phyloP scores from a whole-genome alignment of 2,888 invertebrate genomes.

The Atrina japonica region DNA sequence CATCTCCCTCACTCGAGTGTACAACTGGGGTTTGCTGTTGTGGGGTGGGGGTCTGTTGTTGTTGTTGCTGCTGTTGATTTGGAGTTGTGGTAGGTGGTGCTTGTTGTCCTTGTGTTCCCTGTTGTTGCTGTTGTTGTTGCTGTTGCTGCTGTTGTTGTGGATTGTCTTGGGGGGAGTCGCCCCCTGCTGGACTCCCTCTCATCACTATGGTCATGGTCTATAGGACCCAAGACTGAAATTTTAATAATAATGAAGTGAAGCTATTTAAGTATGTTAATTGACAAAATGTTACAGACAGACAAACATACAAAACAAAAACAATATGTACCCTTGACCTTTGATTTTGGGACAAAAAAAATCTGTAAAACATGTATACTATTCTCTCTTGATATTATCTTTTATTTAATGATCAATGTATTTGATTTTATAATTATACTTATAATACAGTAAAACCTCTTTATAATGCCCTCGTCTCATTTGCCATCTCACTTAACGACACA shows the following conservation, averaged over 20 bases:
- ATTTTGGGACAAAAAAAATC: too few relatives aligned
- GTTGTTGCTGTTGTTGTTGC: slow-evolving; percentile 35
- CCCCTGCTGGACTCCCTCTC: slow-evolving; percentile 78
- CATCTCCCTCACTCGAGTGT: slow-evolving; percentile 41
- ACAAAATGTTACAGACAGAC: not conserved
- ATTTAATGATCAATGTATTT: too few relatives aligned
- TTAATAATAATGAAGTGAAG: too few relatives aligned
- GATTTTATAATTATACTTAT: too few relatives aligned
- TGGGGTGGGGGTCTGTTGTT: slow-evolving; percentile 36
- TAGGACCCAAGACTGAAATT: slow-evolving; percentile 14
- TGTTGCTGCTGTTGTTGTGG: slow-evolving; percentile 39
- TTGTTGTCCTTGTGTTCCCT: too few relatives aligned
- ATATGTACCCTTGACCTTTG: too few relatives aligned
- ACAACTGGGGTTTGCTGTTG: slow-evolving; percentile 33
- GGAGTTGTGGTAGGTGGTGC: slow-evolving; percentile 28
- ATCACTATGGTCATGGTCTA: slow-evolving; percentile 79
- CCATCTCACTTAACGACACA: too few relatives aligned
- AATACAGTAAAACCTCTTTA: too few relatives aligned
- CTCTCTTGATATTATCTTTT: too few relatives aligned
- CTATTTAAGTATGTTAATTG: not conserved
- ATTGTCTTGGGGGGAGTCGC: slow-evolving; percentile 76
- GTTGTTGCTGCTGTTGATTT: slow-evolving; percentile 26
- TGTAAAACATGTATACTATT: too few relatives aligned
- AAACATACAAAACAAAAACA: too few relatives aligned
- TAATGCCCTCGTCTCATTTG: too few relatives aligned